A percentile compares a stretch with the other conserved stretches of the same genome.
These are phyloP conservation scores for zebrafish (Danio rerio) DNA, from an alignment of 2,113 vertebrate genomes.

Conservation along the genomic window DNA sequence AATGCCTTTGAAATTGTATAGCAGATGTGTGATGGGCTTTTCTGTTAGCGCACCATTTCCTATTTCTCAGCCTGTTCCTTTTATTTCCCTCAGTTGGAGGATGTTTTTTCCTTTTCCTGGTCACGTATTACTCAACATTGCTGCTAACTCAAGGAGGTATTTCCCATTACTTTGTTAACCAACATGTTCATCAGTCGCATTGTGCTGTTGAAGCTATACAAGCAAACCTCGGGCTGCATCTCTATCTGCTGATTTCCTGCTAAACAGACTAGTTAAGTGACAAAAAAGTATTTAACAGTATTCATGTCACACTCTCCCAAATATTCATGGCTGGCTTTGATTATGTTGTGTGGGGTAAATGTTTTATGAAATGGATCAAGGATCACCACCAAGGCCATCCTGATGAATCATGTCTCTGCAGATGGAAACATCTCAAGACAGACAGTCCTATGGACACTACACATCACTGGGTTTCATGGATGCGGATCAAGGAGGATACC, in stretches of 20 bases:
- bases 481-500: too few species aligned
- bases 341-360: too few species aligned
- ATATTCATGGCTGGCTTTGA: too few species aligned
- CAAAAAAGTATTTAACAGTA: neutral
- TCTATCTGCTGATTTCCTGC: neutral
- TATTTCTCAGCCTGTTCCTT: conserved; percentile 20
- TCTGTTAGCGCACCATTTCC: neutral
- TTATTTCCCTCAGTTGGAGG: neutral
- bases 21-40: neutral
- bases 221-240: neutral
- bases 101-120: conserved; percentile 49
- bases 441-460: too few species aligned
- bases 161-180: conserved; percentile 43
- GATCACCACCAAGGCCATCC: too few species aligned
- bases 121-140: conserved; percentile 42
- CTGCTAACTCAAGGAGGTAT: conserved; percentile 30
- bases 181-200: neutral
- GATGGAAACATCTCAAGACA: too few species aligned
- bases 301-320: neutral
- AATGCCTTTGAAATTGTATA: neutral
- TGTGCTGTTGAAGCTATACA: neutral
- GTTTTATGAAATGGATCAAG: too few species aligned
- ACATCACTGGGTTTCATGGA: too few species aligned
- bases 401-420: too few species aligned
- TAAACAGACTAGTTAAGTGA: neutral